These are phyloP conservation scores for Pongo pygmaeus DNA, from an alignment of 2,113 vertebrate genomes.

Conservation along the genomic window DNA sequence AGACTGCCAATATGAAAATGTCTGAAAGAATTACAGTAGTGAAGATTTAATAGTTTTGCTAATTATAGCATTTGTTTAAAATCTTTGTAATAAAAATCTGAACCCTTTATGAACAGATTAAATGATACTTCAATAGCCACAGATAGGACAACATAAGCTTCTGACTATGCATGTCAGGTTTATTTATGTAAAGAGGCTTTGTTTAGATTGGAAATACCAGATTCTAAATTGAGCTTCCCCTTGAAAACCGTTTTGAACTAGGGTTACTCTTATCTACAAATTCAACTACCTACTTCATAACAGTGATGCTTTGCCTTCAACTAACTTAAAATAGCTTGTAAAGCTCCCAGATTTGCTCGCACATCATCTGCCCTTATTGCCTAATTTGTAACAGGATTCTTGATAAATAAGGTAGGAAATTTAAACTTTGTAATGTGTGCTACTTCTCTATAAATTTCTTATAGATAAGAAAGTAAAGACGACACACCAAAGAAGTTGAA, in stretches of 20 bases:
- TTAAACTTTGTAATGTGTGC: neutral
- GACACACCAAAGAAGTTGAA: neutral
- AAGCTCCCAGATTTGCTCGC: neutral
- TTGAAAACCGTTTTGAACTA: conserved; percentile 53
- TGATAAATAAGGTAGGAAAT: neutral
- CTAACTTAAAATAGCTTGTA: conserved; percentile 22
- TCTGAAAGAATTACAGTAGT: conserved; percentile 6
- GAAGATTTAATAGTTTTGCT: conserved; percentile 23
- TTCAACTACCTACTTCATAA: conserved; percentile 6
- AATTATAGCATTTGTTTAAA: neutral
- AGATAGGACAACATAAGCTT: neutral
- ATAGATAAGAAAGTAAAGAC: neutral
- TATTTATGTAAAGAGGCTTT: conserved; percentile 44
- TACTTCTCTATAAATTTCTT: neutral
- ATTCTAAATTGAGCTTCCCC: conserved; percentile 17
- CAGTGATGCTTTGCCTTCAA: neutral
- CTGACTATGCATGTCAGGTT: neutral
- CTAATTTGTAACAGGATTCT: neutral
- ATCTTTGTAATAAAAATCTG: neutral
- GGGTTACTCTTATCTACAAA: conserved; percentile 9
- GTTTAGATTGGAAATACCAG: conserved; percentile 16
- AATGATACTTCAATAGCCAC: neutral
- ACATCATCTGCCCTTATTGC: neutral
- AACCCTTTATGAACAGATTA: neutral
- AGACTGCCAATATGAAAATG: conserved; percentile 12